Conservation (phyloP, 1,140 invertebrate genomes). For the Aricia agestis region DNA sequence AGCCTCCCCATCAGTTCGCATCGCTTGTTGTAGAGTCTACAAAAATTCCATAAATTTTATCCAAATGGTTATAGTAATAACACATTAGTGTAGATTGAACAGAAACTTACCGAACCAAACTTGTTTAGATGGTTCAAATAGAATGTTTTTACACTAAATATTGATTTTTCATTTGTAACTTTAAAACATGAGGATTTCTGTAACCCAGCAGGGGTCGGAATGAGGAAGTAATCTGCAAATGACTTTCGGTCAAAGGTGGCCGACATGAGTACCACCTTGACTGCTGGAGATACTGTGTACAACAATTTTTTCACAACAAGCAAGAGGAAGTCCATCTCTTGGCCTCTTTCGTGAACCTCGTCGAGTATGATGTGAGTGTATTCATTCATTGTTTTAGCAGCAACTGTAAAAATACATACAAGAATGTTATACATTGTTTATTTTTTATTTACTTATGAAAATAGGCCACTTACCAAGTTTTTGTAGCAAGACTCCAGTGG, state of each 20-base stretch:
- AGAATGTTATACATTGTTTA: no score
- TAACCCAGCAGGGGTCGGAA: constrained; percentile 65
- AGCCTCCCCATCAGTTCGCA: constrained; percentile 75
- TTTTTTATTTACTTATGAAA: no score
- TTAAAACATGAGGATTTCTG: constrained; percentile 77
- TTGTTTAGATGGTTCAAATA: constrained; percentile 83
- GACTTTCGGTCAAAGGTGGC: constrained; percentile 87
- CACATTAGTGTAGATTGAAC: no score
- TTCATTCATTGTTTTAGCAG: constrained; percentile 76
- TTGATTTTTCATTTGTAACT: constrained; percentile 76
- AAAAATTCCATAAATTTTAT: constrained; percentile 16
- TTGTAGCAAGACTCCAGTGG: constrained; percentile 86
- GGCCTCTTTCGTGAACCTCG: constrained; percentile 96
- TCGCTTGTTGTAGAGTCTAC: constrained; percentile 69
- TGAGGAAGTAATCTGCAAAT: constrained; percentile 85
- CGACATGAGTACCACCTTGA: constrained; percentile 92
- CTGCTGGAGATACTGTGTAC: constrained; percentile 81
- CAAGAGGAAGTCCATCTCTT: constrained; percentile 94
- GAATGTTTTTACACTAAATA: constrained; percentile 76
- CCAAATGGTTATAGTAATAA: not conserved
- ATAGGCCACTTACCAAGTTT: constrained; percentile 80
- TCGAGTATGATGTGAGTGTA: constrained; percentile 95
- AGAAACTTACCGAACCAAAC: constrained; percentile 56
- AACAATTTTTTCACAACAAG: constrained; percentile 89
- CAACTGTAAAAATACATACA: constrained; percentile 46